Conservation (phyloP, 2,888 invertebrate genomes). For the Drosophila barbarae region DNA sequence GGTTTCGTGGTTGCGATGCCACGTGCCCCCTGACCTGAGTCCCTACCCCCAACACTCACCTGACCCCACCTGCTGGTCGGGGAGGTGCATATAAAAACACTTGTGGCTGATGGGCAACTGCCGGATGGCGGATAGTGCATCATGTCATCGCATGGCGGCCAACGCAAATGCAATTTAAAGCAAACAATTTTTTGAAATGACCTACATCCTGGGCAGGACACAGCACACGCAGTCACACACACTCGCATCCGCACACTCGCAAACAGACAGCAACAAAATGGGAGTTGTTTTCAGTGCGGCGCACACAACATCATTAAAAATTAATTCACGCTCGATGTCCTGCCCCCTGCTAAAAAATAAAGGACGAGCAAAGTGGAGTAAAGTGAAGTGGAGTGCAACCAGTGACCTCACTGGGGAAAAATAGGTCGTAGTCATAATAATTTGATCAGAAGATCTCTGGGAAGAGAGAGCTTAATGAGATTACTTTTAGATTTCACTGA, state of each 20-base stretch:
- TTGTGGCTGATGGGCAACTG: conserved; percentile 62
- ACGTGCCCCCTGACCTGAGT: conserved; percentile 1
- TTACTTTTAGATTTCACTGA: neutral
- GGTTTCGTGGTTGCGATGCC: conserved; percentile 26
- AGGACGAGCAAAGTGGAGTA: conserved; percentile 24
- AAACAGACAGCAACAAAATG: conserved; percentile 54
- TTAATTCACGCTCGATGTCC: conserved; percentile 75
- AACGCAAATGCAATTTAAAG: conserved; percentile 74
- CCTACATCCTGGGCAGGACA: conserved; percentile 67
- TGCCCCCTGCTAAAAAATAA: conserved; percentile 37
- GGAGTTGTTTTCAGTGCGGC: conserved; percentile 58
- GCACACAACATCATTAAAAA: conserved; percentile 75
- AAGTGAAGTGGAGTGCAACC: conserved; percentile 48
- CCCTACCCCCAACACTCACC: conserved; percentile 11
- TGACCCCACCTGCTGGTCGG: conserved; percentile 28
- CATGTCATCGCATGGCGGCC: conserved; percentile 67
- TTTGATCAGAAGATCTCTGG: neutral
- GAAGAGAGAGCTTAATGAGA: neutral
- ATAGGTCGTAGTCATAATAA: neutral
- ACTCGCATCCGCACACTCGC: conserved; percentile 16
- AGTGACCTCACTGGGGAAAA: conserved; percentile 15
- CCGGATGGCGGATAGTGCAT: conserved; percentile 41
- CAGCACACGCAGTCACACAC: conserved; percentile 26
- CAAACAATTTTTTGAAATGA: conserved; percentile 74
- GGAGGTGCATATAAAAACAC: conserved; percentile 53